These are phyloP conservation scores for Penaeus monodon DNA, from an alignment of 2,888 invertebrate species.

Conservation along the genomic window DNA sequence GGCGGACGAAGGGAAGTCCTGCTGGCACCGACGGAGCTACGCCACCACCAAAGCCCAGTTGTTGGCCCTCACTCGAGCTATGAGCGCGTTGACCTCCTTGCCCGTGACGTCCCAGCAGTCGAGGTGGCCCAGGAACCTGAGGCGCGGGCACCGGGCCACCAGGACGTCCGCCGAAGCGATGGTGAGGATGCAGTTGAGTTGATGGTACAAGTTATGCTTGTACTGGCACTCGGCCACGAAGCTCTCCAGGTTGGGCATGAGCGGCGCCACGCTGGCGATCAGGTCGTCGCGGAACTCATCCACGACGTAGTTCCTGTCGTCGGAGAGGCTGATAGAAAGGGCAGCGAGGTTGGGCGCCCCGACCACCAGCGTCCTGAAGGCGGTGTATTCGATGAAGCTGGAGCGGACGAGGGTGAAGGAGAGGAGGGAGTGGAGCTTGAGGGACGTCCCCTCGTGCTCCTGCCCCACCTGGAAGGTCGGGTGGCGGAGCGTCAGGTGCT, in stretches of 20 bases:
- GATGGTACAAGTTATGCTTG: conserved; percentile 58
- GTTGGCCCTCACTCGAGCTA: conserved; percentile 27
- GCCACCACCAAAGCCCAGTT: conserved; percentile 56
- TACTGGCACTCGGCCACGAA: conserved; percentile 61
- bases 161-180: conserved; percentile 43
- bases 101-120: conserved; percentile 61
- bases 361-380: conserved; percentile 39
- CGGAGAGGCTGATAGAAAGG: conserved; percentile 49
- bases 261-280: conserved; percentile 32
- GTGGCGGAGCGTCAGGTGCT: conserved; percentile 51
- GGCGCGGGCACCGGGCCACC: conserved; percentile 44
- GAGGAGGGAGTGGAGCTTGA: conserved; percentile 32
- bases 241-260: conserved; percentile 44
- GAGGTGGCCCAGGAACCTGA: conserved; percentile 55
- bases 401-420: conserved; percentile 58
- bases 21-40: background rate
- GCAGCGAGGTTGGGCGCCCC: conserved; percentile 47
- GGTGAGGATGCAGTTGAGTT: conserved; percentile 60
- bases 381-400: conserved; percentile 62
- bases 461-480: conserved; percentile 55
- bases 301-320: conserved; percentile 61
- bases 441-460: conserved; percentile 35
- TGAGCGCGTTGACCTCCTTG: conserved; percentile 37
- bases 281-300: conserved; percentile 59
- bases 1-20: too few species aligned